Evolutionary conservation across 2,888 invertebrate species (phyloP), one percentile per base, ranked within the genome.

Genomic region (Rhagonycha fulva): DNA sequence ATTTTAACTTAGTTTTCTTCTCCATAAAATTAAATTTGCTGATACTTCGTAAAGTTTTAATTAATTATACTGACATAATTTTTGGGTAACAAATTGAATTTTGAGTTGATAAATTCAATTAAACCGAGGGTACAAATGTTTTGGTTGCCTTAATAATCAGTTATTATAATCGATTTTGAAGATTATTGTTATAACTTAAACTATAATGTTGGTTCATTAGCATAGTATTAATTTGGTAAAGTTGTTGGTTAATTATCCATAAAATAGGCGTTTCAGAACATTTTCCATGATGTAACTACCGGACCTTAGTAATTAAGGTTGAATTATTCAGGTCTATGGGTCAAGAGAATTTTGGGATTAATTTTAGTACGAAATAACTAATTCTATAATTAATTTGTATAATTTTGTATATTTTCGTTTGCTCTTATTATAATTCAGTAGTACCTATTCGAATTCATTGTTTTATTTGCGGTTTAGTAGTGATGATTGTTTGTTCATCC

Each of bases 241-340:
- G 24, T 24, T 66, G 63, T 66, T 66, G 26, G 63, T 75, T 75
- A 75, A 75, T 75, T 75, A 75, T 71, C 71, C 62, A 70, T 32
- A 71, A 71, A 28, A 68, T 68, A 62, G 68, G 62, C 26, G 63
- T 75, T 71, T 73, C 28, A 19, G 75, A 62, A 32, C 75, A 62
- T 71, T 71, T 71, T 71, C 75, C 75, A 72, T 75, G 71, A 71
- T 67, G 66, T 70, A 62, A 71, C 61, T 71, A 68, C 68, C 71
- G 75, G 75, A 75, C 75, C 75, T 68, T 14, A 71, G 68, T 71
- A 75, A 75, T 75, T 75, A 75, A 71, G 75, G 67, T 62, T 71
- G 71, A 75, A 75, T 75, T 75, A 71, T 75, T 75, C 75, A 75
- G 68, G 71, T 71, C 75, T 66, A 62, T 61, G 28, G 68, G 70